Evolutionary conservation across 2,888 invertebrate species (phyloP).

Genomic region (Hofmannophila pseudospretella): DNA sequence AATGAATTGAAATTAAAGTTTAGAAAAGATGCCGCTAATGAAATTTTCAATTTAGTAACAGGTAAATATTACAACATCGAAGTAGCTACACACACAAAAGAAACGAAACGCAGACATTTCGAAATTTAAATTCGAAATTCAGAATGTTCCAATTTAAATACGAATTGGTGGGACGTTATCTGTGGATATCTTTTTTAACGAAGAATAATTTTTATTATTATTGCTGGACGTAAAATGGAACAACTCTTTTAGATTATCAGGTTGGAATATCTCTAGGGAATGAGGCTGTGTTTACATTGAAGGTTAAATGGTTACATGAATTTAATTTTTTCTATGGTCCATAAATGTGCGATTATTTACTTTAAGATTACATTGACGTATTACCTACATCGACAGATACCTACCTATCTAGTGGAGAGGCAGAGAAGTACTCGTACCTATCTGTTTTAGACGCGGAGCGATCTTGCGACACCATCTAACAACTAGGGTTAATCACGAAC

Average conservation of each 20-base stretch:
- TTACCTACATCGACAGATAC: too few relatives aligned
- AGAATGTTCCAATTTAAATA: conserved; percentile 15
- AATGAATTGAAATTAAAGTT: conserved; percentile 12
- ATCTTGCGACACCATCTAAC: too few relatives aligned
- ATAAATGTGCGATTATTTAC: too few relatives aligned
- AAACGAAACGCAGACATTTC: conserved; percentile 30
- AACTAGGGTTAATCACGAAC: too few relatives aligned
- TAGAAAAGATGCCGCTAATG: conserved; percentile 45
- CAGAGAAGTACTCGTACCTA: too few relatives aligned
- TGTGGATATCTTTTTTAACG: conserved; percentile 13
- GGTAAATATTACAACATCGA: too few relatives aligned
- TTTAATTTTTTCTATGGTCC: too few relatives aligned
- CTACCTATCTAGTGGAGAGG: too few relatives aligned
- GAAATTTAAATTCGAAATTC: conserved; percentile 25
- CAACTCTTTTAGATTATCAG: conserved; percentile 25
- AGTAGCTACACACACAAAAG: too few relatives aligned
- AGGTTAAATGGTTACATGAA: too few relatives aligned
- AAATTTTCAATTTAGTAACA: conserved; percentile 54
- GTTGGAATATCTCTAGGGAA: conserved; percentile 19
- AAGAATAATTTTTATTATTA: conserved; percentile 23
- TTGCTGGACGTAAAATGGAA: conserved; percentile 27
- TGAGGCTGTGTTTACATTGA: neutral
- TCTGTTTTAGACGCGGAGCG: too few relatives aligned
- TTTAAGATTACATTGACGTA: too few relatives aligned
- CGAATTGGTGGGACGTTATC: conserved; percentile 7